Percentiles rank a stretch among this genome's conserved stretches.
These are phyloP conservation scores for Gallinago stenura DNA, from an alignment of 2,797 vertebrate species.

Conservation along the genomic window DNA sequence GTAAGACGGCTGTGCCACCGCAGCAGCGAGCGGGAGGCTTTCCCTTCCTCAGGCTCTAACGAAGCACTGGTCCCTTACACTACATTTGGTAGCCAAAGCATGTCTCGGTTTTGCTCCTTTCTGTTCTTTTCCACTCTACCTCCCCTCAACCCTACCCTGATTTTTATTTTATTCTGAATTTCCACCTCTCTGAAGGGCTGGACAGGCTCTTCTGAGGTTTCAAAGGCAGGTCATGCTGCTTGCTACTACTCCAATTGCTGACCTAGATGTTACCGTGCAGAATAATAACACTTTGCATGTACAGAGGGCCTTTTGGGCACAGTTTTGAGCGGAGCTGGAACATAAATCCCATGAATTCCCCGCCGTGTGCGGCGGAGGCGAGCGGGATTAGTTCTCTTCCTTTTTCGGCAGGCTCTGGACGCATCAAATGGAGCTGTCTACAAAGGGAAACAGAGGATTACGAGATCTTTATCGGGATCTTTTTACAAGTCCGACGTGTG, in stretches of 20 bases:
- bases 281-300: not conserved
- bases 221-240: not conserved
- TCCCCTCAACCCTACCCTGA: not conserved
- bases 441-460: not conserved
- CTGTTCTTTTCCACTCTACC: not conserved
- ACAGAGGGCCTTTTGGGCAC: not conserved
- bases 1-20: not conserved
- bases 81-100: not conserved
- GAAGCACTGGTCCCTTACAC: not conserved
- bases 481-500: not conserved
- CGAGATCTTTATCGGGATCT: not conserved
- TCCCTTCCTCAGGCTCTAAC: fast-evolving
- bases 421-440: not conserved
- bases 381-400: conserved; percentile 4
- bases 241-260: fast-evolving
- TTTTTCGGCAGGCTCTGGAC: not conserved
- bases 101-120: not conserved
- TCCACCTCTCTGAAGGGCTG: not conserved
- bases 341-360: not conserved
- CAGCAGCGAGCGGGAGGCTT: not conserved
- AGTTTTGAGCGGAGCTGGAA: not conserved
- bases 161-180: not conserved
- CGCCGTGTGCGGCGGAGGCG: not conserved
- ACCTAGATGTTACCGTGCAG: not conserved
- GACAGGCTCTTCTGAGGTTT: not conserved